Evolutionary conservation across 2,113 vertebrate species (phyloP).

Genomic region (Perca schrenkii): DNA sequence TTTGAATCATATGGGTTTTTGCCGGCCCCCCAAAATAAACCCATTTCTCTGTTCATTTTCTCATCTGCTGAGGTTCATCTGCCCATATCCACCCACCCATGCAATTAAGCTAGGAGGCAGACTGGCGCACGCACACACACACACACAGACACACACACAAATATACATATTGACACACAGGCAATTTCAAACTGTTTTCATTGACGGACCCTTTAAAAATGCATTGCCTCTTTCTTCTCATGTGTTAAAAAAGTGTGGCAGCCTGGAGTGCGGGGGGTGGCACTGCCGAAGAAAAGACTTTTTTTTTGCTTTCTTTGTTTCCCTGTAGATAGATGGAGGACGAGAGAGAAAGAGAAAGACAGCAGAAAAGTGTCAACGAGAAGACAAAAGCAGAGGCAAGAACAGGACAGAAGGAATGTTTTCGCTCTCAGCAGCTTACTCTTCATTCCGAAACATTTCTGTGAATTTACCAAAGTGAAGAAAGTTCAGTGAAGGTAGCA

Average conservation of each 20-base stretch:
- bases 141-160: background rate
- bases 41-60: slow-evolving; percentile 21
- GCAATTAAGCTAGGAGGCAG: slow-evolving; percentile 17
- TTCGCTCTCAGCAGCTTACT: background rate
- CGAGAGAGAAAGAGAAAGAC: slow-evolving; percentile 33
- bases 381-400: slow-evolving; percentile 43
- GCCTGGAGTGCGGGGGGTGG: slow-evolving; percentile 8
- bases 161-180: background rate
- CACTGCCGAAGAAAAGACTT: slow-evolving; percentile 24
- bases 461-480: background rate
- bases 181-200: slow-evolving; percentile 54
- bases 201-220: slow-evolving; percentile 62
- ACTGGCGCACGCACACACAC: background rate
- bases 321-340: slow-evolving; percentile 54
- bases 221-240: slow-evolving; percentile 55
- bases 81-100: slow-evolving; percentile 9
- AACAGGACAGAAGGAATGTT: background rate
- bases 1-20: slow-evolving; percentile 16
- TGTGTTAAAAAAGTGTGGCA: slow-evolving; percentile 31
- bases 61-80: slow-evolving; percentile 23
- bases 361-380: slow-evolving; percentile 44
- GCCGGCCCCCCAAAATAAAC: background rate
- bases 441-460: slow-evolving; percentile 15
- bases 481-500: background rate
- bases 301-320: slow-evolving; percentile 46